Evolutionary conservation across 2,888 invertebrate genomes (phyloP).

Genomic region (Caenorhabditis sp.): DNA sequence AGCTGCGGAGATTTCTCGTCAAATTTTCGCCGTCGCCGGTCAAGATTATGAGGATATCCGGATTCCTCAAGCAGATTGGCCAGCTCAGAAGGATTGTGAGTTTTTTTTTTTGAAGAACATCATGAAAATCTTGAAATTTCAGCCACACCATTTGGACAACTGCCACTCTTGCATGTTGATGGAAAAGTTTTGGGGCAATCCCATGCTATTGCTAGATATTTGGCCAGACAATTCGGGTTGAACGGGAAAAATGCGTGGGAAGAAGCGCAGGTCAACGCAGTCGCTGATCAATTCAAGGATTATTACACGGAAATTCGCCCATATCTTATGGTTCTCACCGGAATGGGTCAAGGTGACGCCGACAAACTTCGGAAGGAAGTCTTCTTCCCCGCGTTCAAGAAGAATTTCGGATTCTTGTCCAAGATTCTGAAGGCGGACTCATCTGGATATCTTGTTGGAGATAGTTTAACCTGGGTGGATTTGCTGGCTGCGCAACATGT

Average conservation of each 20-base stretch:
- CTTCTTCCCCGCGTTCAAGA: constrained; percentile 58
- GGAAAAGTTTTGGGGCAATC: constrained; percentile 53
- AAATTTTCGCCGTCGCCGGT: constrained; percentile 34
- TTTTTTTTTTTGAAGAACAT: not conserved
- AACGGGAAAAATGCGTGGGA: constrained; percentile 52
- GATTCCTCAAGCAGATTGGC: constrained; percentile 48
- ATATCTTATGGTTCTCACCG: constrained; percentile 34
- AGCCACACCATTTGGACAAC: constrained; percentile 52
- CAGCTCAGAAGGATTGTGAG: constrained; percentile 45
- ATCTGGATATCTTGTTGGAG: constrained; percentile 39
- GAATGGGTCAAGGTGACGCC: constrained; percentile 46
- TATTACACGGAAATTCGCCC: constrained; percentile 38
- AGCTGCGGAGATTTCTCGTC: constrained; percentile 26
- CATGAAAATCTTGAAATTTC: constrained; percentile 6
- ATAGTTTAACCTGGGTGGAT: constrained; percentile 2
- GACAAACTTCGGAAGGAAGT: constrained; percentile 38
- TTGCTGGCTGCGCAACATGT: constrained; percentile 57
- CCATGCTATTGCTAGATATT: constrained; percentile 50
- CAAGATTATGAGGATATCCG: constrained; percentile 33
- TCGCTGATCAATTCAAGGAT: constrained; percentile 59
- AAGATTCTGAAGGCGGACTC: constrained; percentile 28
- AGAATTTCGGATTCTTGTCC: constrained; percentile 55
- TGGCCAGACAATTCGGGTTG: constrained; percentile 44
- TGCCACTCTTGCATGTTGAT: constrained; percentile 57
- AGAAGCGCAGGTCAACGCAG: constrained; percentile 47